Conservation (phyloP, 2,888 invertebrate genomes). For the Griposia aprilina region DNA sequence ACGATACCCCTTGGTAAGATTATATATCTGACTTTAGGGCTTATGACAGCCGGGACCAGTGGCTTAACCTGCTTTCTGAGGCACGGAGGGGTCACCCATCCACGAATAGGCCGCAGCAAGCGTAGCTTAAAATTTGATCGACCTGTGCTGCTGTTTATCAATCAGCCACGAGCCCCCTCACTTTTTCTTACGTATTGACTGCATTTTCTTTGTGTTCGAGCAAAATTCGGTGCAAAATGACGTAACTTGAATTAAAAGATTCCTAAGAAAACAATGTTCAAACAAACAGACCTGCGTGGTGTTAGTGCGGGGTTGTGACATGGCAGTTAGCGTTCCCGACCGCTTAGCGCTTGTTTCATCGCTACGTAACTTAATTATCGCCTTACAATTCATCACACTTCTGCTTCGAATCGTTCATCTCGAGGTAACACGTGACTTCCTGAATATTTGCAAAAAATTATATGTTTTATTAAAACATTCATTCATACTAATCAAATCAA, state of each 20-base stretch:
- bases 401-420: not conserved
- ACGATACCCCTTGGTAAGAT: no score
- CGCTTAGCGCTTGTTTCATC: slow-evolving; percentile 48
- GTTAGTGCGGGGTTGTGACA: slow-evolving; percentile 28
- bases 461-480: no score
- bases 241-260: slow-evolving; percentile 10
- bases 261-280: slow-evolving; percentile 1
- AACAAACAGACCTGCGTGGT: slow-evolving; percentile 11
- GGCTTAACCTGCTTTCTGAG: not conserved
- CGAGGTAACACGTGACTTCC: not conserved
- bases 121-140: not conserved
- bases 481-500: not conserved
- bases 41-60: not conserved
- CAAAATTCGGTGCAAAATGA: slow-evolving; percentile 4
- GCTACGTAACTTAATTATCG: slow-evolving; percentile 40
- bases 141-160: not conserved
- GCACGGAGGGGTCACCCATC: not conserved
- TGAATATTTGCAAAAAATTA: not conserved
- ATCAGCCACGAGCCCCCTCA: no score
- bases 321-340: slow-evolving; percentile 38
- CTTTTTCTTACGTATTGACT: not conserved
- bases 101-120: not conserved
- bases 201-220: not conserved
- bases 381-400: slow-evolving; percentile 30
- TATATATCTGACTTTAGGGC: not conserved